phyloP scores from a whole-genome alignment of 2,113 vertebrate species.

The Drymodes brunneopygia region DNA sequence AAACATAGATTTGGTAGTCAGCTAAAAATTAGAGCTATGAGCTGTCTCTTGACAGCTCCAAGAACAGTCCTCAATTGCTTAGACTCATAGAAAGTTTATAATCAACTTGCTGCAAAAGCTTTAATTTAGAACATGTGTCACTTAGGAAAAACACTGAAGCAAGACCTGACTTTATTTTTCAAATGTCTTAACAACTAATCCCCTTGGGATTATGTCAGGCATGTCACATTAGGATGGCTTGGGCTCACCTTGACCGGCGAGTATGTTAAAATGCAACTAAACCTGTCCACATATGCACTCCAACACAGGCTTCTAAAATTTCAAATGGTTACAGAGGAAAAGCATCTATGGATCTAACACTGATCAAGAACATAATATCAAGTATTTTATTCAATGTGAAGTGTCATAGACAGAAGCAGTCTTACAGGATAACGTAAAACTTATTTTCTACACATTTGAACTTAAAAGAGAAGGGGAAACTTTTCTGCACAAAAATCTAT shows the following conservation, averaged over 20 bases:
- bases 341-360: not conserved
- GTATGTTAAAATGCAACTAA: conserved; percentile 23
- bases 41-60: not conserved
- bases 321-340: not conserved
- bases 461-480: not conserved
- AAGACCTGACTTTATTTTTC: not conserved
- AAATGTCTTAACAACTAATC: conserved; percentile 34
- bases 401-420: not conserved
- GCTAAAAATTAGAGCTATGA: not conserved
- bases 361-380: not conserved
- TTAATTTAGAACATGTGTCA: not conserved
- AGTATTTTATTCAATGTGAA: not conserved
- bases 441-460: not conserved
- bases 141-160: not conserved
- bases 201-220: not conserved
- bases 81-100: not conserved
- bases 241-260: not conserved
- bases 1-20: not conserved
- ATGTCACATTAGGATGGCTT: not conserved
- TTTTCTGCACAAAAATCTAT: not conserved
- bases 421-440: not conserved
- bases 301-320: not conserved
- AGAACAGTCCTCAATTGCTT: not conserved
- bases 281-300: not conserved
- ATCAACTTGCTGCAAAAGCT: not conserved